phyloP scores from a whole-genome alignment of 2,888 invertebrate genomes.

The Drosophila parthenogenetica region DNA sequence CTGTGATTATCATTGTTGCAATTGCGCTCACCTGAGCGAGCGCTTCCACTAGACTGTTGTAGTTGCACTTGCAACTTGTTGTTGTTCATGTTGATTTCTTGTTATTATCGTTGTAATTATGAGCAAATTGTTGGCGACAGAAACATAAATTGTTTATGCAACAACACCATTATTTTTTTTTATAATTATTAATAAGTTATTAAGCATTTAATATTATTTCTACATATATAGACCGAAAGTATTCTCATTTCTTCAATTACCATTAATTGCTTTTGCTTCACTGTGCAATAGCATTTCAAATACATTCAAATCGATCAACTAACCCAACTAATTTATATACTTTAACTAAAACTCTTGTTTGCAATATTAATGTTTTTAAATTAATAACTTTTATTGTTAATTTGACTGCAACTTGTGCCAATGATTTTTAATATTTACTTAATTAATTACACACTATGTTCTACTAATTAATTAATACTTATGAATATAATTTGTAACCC shows the following conservation, averaged over 20 bases:
- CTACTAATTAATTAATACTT: conserved; percentile 62
- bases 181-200: conserved; percentile 12
- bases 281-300: conserved; percentile 48
- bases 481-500: conserved; percentile 38
- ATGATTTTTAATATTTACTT: conserved; percentile 71
- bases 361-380: conserved; percentile 46
- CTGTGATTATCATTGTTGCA: conserved; percentile 90
- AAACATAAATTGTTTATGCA: conserved; percentile 35
- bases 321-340: conserved; percentile 25
- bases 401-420: conserved; percentile 85
- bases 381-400: conserved; percentile 56
- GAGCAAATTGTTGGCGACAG: conserved; percentile 34
- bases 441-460: conserved; percentile 55
- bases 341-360: conserved; percentile 25
- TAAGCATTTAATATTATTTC: conserved; percentile 31
- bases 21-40: conserved; percentile 84
- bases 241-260: conserved; percentile 46
- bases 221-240: conserved; percentile 60
- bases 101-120: conserved; percentile 55
- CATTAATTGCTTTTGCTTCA: conserved; percentile 24
- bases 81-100: conserved; percentile 35
- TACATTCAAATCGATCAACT: conserved; percentile 13
- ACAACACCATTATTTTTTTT: neutral
- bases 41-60: conserved; percentile 25
- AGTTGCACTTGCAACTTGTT: conserved; percentile 24